phyloP scores from a whole-genome alignment of 1,140 invertebrate species.

The Trichonephila clavipes region DNA sequence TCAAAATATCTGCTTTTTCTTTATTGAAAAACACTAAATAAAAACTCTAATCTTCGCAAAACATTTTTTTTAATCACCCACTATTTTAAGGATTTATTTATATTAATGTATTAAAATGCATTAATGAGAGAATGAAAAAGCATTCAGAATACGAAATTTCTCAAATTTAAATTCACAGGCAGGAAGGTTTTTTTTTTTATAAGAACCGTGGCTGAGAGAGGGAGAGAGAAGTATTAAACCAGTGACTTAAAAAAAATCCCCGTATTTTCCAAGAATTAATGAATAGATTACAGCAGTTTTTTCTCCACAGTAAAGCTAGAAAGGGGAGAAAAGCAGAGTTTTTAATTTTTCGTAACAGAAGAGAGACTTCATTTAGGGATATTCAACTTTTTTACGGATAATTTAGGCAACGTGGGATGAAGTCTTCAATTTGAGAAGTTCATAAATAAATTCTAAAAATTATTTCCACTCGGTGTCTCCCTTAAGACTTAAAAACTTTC shows the following conservation, averaged over 20 bases:
- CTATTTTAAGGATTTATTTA: neutral
- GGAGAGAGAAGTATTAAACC: neutral
- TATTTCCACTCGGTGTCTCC: neutral
- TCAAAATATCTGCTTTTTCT: neutral
- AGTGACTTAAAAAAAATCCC: neutral
- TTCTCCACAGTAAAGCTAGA: neutral
- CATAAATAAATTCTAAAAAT: constrained; percentile 6
- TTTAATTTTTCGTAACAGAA: neutral
- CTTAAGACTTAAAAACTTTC: neutral
- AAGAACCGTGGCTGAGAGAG: neutral
- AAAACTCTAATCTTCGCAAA: neutral
- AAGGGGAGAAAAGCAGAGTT: neutral
- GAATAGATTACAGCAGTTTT: neutral
- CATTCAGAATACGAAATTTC: neutral
- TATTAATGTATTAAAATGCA: constrained; percentile 18
- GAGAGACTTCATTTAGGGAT: neutral
- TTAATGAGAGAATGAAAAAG: neutral
- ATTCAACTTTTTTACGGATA: neutral
- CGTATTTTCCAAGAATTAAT: neutral
- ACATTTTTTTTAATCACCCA: neutral
- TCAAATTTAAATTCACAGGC: neutral
- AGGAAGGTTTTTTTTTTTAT: neutral
- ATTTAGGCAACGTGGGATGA: neutral
- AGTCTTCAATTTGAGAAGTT: neutral
- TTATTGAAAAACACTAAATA: neutral